phyloP scores from a whole-genome alignment of 2,888 invertebrate species.

The Cryptophagus acutangulus region DNA sequence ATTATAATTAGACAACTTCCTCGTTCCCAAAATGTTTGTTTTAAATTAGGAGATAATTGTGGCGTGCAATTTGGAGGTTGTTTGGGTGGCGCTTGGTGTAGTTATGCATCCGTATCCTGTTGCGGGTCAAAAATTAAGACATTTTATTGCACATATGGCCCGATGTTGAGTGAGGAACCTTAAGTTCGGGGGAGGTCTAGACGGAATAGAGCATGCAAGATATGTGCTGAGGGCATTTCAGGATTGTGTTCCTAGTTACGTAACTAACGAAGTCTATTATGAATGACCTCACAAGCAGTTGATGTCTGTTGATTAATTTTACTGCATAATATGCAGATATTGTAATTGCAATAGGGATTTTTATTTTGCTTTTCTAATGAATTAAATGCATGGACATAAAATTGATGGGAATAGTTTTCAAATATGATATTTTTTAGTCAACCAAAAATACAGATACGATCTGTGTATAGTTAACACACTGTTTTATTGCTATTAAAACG shows the following conservation, averaged over 20 bases:
- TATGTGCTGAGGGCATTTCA: neutral
- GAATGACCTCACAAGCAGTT: neutral
- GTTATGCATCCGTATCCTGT: slow-evolving; percentile 6
- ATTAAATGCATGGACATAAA: neutral
- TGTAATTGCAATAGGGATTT: no score
- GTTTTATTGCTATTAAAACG: slow-evolving; percentile 38
- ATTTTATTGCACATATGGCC: no score
- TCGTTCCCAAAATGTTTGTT: slow-evolving; percentile 9
- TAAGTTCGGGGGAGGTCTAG: slow-evolving; percentile 5
- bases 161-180: neutral
- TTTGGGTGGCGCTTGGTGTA: slow-evolving; percentile 6
- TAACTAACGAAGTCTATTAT: neutral
- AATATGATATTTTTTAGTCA: slow-evolving; percentile 15
- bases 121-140: no score
- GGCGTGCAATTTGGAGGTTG: slow-evolving; percentile 2
- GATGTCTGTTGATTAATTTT: neutral
- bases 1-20: slow-evolving; percentile 7
- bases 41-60: slow-evolving; percentile 5
- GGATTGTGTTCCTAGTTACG: no score
- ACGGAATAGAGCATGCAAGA: neutral
- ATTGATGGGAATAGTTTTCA: neutral
- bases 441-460: slow-evolving; percentile 26
- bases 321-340: neutral
- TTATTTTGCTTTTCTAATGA: no score
- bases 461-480: slow-evolving; percentile 35